Base-by-base conservation (phyloP, 30 jellyfish, hydroid and myxozoan genomes). In the Aurelia aurita complex sp. Pacific region DNA sequence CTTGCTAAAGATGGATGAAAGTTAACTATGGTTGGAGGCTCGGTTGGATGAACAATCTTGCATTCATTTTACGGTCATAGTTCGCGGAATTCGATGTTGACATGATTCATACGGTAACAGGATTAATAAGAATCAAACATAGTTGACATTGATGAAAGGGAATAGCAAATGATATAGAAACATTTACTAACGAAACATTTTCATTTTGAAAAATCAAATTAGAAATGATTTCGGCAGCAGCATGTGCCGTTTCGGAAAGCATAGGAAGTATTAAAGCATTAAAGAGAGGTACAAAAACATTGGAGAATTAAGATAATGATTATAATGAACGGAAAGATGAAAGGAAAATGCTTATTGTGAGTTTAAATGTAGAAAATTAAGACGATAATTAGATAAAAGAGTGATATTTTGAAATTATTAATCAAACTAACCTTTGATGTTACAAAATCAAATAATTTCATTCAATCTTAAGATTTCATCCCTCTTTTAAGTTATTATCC, bases 271-370 rank as follows among this genome's bases (percentile, higher is more conserved):
- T 16, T 66, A 64, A 79, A 4, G 80, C 63, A 66, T 63, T 64
- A 79, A 66, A 42, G 81, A 35, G 19, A 65, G 73, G 51, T 8
- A 53, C 40, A 52, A 65, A 79, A 79, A 79, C 67, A 79, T 33
- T 57, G 19, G 63, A 63, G 89, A 46, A 79, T 65, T 64, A 16
- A 42, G 73, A 64, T 79, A 38, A 79, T 64, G 72, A 38, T 34
- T 12, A 79, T 79, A 79, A 64, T 79, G 80, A 63, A 50, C 89
- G 89, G 89, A 14, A 79, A 79, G 80, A 79, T 79, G 74, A 79
- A 79, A 79, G 79, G 61, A 67, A 66, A 66, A 64, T 35, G 68
- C 29, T 29, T 71, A 79, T 79, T 79, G 89, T 79, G 34, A 65
- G 68, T 61, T 53, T 79, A 55, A 65, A 55, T 13, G 73, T 23